A percentile compares a stretch with the other conserved stretches of the same genome.
Evolutionary conservation across 2,797 vertebrate genomes (phyloP).

Genomic region (Anguilla marmorata): DNA sequence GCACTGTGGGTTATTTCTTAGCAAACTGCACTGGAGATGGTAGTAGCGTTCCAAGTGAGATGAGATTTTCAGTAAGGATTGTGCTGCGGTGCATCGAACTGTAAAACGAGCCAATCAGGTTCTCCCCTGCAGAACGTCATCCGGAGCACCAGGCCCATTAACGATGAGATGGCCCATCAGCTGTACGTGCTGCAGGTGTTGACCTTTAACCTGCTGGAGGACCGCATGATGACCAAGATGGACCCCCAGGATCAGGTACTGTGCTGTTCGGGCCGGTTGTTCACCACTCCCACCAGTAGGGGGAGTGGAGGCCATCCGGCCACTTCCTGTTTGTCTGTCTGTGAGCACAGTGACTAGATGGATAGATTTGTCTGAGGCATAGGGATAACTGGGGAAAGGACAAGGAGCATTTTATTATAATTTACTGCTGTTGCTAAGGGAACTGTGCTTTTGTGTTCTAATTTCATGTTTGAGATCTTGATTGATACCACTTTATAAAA

Average conservation of each 20-base stretch:
- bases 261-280: not conserved
- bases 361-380: not conserved
- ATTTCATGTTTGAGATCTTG: not conserved
- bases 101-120: not conserved
- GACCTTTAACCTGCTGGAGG: conserved; percentile 93
- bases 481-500: not conserved
- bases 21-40: not conserved
- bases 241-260: conserved; percentile 96
- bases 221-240: conserved; percentile 99
- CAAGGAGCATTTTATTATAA: not conserved
- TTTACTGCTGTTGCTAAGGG: not conserved
- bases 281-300: not conserved
- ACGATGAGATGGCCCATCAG: conserved; percentile 97
- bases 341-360: conserved; percentile 13
- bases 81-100: not conserved
- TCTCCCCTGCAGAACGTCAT: conserved; percentile 76
- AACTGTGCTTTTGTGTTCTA: not conserved
- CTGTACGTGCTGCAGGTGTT: conserved; percentile 97
- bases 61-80: not conserved
- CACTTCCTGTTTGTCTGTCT: conserved; percentile 36
- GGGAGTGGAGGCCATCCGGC: not conserved
- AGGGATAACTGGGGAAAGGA: not conserved
- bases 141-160: conserved; percentile 86
- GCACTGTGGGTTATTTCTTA: not conserved
- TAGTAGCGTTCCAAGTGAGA: too few relatives aligned